Base-by-base conservation (phyloP, 2,113 vertebrate genomes). In the Spea bombifrons region DNA sequence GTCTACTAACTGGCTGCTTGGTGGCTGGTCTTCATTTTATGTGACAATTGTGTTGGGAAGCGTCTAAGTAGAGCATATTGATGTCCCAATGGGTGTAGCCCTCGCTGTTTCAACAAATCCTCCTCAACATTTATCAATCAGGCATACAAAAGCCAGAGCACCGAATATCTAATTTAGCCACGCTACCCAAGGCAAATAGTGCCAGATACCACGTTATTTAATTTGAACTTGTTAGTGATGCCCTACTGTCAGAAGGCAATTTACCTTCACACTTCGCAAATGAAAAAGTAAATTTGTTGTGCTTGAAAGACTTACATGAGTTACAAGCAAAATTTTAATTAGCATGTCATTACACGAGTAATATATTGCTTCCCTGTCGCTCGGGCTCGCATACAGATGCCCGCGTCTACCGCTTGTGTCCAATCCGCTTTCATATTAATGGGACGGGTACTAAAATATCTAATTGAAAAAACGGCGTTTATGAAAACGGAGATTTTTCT, bases 311-410 rank as follows among this genome's bases (percentile, higher is more conserved):
- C 93, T 94, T 94, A 94, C 94, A 94, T 94, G 96, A 95, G 94
- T 97, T 97, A 98, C 95, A 97, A 97, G 96, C 93, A 93, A 96
- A 95, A 96, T 97, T 98, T 99, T 98, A 99, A 98, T 99, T 98
- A 98, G 94, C 91, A 90, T 88, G 94, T 95, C 93, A 93, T 93
- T 92, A 94, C 88, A 83, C 92, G 86, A 91, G 94, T 96, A 94
- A 97, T 95, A 96, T 93, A 96, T 94, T 89, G 89, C 89, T 91
- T 84, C 90, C 93, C 93, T 93, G 93, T 92, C 86, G 90, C 90
- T 17, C 88, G 85, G 86, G 88, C 90, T 91, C 89, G 90, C 86
- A 81, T 88, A 86, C 83, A 93, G 90, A 94, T 93, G 86, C 75
- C 87, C 71, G 90, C 89, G 89, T 90, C 88, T 71, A 16, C 30